Percentiles rank a stretch among this genome's conserved stretches.
phyloP scores from a whole-genome alignment of 2,113 vertebrate genomes.

The Ranitomeya imitator region DNA sequence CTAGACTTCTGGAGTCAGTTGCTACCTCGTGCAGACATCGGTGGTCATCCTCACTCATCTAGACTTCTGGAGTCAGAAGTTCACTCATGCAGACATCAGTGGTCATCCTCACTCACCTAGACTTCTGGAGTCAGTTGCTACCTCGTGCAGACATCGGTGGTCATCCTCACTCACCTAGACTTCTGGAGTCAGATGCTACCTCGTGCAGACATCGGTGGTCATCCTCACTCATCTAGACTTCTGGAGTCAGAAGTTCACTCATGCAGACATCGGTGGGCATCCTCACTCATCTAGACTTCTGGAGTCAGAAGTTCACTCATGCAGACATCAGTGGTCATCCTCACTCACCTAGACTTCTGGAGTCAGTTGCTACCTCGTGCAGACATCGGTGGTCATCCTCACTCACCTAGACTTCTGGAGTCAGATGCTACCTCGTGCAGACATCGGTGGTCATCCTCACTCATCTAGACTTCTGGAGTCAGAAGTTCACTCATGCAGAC shows the following conservation, averaged over 20 bases:
- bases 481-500: too few species aligned
- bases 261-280: too few species aligned
- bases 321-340: too few species aligned
- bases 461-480: neutral
- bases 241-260: neutral
- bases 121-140: neutral
- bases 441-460: neutral
- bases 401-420: neutral
- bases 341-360: neutral
- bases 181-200: neutral
- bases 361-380: neutral
- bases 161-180: neutral
- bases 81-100: neutral
- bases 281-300: neutral
- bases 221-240: neutral
- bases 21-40: too few species aligned
- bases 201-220: neutral
- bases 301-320: neutral
- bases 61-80: neutral
- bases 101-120: neutral
- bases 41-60: too few species aligned
- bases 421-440: neutral
- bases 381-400: too few species aligned
- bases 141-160: neutral
- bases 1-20: too few species aligned